Conservation (phyloP, 1,140 invertebrate genomes). For the Himalopsyche phryganea region DNA sequence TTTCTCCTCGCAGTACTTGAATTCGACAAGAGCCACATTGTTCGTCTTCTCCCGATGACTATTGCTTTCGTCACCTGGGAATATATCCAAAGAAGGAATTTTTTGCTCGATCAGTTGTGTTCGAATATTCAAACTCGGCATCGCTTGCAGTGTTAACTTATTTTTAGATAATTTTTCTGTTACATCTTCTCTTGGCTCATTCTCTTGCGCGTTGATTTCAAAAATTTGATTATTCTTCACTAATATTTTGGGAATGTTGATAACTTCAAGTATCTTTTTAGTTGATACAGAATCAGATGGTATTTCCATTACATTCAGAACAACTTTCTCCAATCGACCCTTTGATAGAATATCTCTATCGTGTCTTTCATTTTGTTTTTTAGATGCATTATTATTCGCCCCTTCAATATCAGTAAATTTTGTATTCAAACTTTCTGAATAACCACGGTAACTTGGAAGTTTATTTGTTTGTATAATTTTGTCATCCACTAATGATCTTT, state of each 20-base stretch:
- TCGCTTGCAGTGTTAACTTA: slow-evolving; percentile 42
- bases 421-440: slow-evolving; percentile 25
- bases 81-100: slow-evolving; percentile 47
- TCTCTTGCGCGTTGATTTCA: slow-evolving; percentile 15
- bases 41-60: slow-evolving; percentile 24
- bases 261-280: no score
- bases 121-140: slow-evolving; percentile 50
- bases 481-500: no score
- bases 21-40: slow-evolving; percentile 42
- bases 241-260: no score
- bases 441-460: slow-evolving; percentile 31
- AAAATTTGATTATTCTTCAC: slow-evolving; percentile 18
- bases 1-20: slow-evolving; percentile 37
- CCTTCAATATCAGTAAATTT: slow-evolving; percentile 32
- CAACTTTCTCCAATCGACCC: no score
- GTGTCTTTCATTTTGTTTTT: no score
- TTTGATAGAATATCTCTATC: no score
- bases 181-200: neutral
- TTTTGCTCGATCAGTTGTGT: slow-evolving; percentile 48
- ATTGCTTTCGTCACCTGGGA: slow-evolving; percentile 36
- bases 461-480: slow-evolving; percentile 36
- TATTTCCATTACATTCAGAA: no score
- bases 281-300: no score
- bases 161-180: slow-evolving; percentile 7
- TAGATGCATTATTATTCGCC: no score